phyloP scores from a whole-genome alignment of 2,888 invertebrate genomes.

The Rotaria macrura region DNA sequence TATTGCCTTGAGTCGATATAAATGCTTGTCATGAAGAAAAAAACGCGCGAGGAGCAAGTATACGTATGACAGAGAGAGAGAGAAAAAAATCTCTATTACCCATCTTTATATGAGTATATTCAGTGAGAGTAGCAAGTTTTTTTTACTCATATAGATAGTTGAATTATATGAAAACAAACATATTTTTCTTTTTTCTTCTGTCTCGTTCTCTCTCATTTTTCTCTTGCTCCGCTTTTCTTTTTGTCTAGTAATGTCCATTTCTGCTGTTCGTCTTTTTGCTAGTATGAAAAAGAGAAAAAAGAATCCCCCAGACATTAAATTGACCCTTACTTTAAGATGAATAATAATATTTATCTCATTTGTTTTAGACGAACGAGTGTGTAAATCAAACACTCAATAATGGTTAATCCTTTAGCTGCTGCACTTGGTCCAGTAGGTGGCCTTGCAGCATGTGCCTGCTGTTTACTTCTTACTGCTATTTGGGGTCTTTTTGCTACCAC shows the following conservation, averaged over 20 bases:
- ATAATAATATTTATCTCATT: neutral
- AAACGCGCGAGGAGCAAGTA: neutral
- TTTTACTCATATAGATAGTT: neutral
- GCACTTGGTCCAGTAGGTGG: neutral
- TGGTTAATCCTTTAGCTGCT: neutral
- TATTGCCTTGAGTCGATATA: neutral
- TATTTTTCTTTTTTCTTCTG: neutral
- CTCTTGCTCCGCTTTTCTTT: neutral
- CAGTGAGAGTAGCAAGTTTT: neutral
- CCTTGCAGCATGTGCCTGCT: slow-evolving; percentile 13
- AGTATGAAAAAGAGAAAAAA: neutral
- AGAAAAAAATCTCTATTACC: neutral
- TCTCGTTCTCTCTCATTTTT: neutral
- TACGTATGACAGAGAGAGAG: neutral
- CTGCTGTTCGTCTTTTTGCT: neutral
- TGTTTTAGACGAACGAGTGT: neutral
- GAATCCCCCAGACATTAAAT: neutral
- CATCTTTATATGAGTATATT: neutral
- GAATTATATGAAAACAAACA: neutral
- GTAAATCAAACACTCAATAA: neutral
- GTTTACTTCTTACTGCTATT: slow-evolving; percentile 1
- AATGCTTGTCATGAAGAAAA: neutral
- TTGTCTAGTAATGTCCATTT: neutral
- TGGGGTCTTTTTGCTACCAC: slow-evolving; percentile 15
- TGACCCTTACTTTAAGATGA: neutral